Base-by-base conservation (phyloP, 2,797 vertebrate genomes). In the Luscinia megarhynchos region DNA sequence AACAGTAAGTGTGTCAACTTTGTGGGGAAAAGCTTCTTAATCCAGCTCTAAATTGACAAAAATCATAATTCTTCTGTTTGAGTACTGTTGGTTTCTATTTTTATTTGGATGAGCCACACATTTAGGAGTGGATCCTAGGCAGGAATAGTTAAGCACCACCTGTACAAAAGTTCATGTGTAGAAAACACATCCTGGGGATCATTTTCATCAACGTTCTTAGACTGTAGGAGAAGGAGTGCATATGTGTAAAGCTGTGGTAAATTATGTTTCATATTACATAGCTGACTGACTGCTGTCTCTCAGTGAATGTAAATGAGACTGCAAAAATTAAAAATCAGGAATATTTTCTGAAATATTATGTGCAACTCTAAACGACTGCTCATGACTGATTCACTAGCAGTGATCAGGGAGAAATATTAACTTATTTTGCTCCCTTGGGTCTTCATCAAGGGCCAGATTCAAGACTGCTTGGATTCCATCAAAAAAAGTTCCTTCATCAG, bases 251-350 rank as follows among this genome's bases (percentile, higher is more conserved):
- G 34, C n/a, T 84, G 32, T 7, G 4, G 21, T 67, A 90, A 79
- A 79, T 22, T 22, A 10, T 63, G 6, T 29, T 84, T 90, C 54
- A 14, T 66, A 41, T 73, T 55, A 32, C n/a, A 59, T 45, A 48
- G 45, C 32, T 87, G 83, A 88, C 54, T 84, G 85, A 76, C 50
- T 92, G 45, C 38, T 89, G 34, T 91, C 53, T 95, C 34, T 70
- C 64, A 59, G 38, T 87, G 81, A 87, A 74, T 64, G 38, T 36
- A 70, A 73, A 82, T 55, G 64, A 84, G 26, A 81, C 18, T 19
- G 22, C 18, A 90, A 77, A 87, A 92, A 54, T 63, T 59, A 83
- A 27, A 84, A 73, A 79, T 40, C 24, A 26, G 17, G 64, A 90
- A 55, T 20, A 64, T 38, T 77, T 87, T 70, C 48, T 46, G 26